Evolutionary conservation across 2,888 invertebrate species (phyloP), one percentile per base, ranked within the genome.

Genomic region (Tetheella fluctuosa): DNA sequence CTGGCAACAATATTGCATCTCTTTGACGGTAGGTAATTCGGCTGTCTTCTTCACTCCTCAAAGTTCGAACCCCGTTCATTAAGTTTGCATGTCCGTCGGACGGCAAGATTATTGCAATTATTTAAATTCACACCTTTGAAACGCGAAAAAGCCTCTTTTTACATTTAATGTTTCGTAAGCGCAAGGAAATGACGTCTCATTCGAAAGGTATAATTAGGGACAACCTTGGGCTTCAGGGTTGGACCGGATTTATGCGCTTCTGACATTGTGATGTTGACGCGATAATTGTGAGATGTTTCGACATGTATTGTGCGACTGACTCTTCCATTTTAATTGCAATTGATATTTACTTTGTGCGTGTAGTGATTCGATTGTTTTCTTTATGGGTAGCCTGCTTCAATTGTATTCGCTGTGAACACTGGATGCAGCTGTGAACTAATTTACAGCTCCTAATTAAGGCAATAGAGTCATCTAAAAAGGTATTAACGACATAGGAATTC

Each of bases 101-200:
- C 84, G 78, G 65, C 72, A 69, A 80, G 88, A 92, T 92, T 91
- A 92, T 92, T 92, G 91, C 92, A 92, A 93, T 93, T 92, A 92
- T 93, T 93, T 92, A 93, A 92, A 93, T 92, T 93, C 92, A 91
- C 93, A 92, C 93, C 92, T 93, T 90, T 85, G 88, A 82, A 88
- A 87, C 76, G 79, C 84, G 86, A 90, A 91, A 34, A 91, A 89
- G 83, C 84, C 85, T 86, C 86, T 89, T 91, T 90, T 90, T 87
- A 86, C 79, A 86, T 87, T 90, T 90, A 91, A 93, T 89, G 87
- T 92, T 91, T 91, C 89, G 90, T 86, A 90, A 92, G 87, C 82
- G 88, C 81, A 83, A 87, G 90, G 90, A 91, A 92, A 90, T 91
- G 91, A 91, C 91, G 91, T 90, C 90, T 91, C 89, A 88, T 91